A percentile compares a stretch with the other conserved stretches of the same genome.
Conservation (phyloP, 2,888 invertebrate genomes). For the Selenia dentaria region DNA sequence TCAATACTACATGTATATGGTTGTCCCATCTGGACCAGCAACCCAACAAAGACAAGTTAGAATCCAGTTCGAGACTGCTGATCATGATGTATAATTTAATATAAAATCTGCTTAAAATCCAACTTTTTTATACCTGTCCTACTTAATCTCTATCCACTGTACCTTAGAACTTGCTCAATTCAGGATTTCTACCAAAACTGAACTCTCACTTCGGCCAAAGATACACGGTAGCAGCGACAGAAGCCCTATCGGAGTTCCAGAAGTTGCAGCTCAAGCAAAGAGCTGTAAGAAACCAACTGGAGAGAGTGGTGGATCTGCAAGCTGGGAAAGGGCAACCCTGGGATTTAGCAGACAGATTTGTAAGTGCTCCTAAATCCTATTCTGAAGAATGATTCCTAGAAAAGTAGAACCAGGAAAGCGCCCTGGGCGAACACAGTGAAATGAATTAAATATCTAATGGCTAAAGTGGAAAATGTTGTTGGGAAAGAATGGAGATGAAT, state of each 20-base stretch:
- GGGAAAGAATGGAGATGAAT: conserved; percentile 42
- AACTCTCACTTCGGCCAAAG: conserved; percentile 88
- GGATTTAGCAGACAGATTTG: conserved; percentile 85
- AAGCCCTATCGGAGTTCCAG: conserved; percentile 90
- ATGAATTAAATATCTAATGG: no score
- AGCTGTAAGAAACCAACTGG: conserved; percentile 84
- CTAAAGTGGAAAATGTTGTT: conserved; percentile 18
- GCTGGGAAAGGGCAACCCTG: conserved; percentile 86
- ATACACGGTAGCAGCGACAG: conserved; percentile 88
- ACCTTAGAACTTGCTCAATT: not conserved
- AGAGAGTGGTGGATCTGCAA: conserved; percentile 85
- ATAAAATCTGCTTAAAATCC: no score
- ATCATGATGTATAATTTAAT: no score
- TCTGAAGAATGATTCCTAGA: not conserved
- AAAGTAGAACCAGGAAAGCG: no score
- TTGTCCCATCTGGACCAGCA: no score
- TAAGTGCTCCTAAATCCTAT: conserved; percentile 55
- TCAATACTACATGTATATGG: no score
- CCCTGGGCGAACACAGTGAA: no score
- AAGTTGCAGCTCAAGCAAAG: conserved; percentile 83
- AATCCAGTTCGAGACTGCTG: no score
- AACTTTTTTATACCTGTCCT: no score
- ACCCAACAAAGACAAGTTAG: no score
- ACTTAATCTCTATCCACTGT: no score
- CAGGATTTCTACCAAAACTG: conserved; percentile 88